Evolutionary conservation across 2,797 vertebrate species (phyloP), one percentile per base, ranked within the genome.

Genomic region (Syngnathus rostellatus): DNA sequence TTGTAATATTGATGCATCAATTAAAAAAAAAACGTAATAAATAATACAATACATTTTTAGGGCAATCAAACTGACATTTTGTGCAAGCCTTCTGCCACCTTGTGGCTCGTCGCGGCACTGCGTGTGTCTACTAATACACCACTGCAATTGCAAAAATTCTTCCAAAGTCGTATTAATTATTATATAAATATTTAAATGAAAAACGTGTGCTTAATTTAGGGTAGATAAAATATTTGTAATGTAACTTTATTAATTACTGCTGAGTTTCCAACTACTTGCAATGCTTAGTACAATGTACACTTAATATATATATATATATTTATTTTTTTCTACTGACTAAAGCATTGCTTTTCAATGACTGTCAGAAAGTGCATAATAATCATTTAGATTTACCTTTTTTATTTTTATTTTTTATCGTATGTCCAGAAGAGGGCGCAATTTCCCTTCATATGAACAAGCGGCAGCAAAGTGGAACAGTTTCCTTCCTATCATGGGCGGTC

Each of bases 401-500:
- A 6, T 50, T 23, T 23, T 23, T 23, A 23, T 50, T 21, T 67
- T 61, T 7, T 64, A 2, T 0, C 39, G 0, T 48, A 3, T 5
- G 0, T 54, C 77, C 79, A 71, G 57, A 17, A 70, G 82, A 68
- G 69, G 81, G 75, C 54, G 64, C 23, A 7, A 65, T 6, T 10
- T 54, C 41, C 54, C 9, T 63, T 65, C 2, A n/a, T 6, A 57
- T 69, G 7, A 21, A 51, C 8, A 6, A n/a, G 8, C 1, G 50
- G 8, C 38, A 37, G 0, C 0, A 54, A 54, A 6, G 1, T 2
- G 37, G 14, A 65, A 61, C 16, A 6, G 23, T 62, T 60, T 46
- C 16, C 61, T 68, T 73, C 66, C 38, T 9, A 64, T 82, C 72
- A 67, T 77, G 75, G 63, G 3, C 0, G 31, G 2, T 41, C 66